phyloP scores from a whole-genome alignment of 2,113 vertebrate species.

The Neolamprologus sp. region DNA sequence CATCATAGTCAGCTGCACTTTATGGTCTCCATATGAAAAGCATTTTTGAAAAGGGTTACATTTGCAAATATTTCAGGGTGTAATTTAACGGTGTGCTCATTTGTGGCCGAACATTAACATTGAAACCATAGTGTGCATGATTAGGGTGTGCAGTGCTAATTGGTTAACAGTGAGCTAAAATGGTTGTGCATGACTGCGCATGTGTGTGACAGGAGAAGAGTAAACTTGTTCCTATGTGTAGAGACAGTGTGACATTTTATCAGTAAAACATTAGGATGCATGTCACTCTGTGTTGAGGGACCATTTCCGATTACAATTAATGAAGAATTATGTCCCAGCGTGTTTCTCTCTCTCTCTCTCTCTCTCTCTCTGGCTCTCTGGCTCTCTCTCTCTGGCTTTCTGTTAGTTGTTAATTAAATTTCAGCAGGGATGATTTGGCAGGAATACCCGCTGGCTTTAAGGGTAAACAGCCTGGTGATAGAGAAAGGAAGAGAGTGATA shows the following conservation, averaged over 20 bases:
- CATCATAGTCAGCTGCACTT: background rate
- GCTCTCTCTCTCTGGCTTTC: background rate
- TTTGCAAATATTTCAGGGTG: background rate
- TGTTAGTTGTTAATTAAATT: slow-evolving; percentile 67
- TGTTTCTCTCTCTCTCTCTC: background rate
- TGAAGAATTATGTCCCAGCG: slow-evolving; percentile 54
- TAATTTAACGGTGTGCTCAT: background rate
- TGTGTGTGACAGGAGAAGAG: background rate
- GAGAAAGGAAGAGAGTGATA: slow-evolving; percentile 23
- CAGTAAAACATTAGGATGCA: slow-evolving; percentile 49
- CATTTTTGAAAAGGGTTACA: background rate
- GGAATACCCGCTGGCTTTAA: slow-evolving; percentile 49
- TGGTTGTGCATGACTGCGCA: background rate
- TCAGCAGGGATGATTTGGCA: slow-evolving; percentile 57
- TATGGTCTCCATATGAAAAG: background rate
- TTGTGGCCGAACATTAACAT: background rate
- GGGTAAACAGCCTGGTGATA: slow-evolving; percentile 47
- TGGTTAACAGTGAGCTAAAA: background rate
- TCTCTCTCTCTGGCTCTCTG: background rate
- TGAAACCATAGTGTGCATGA: background rate
- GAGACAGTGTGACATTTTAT: slow-evolving; percentile 48
- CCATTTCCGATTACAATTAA: slow-evolving; percentile 58
- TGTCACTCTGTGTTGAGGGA: slow-evolving; percentile 45
- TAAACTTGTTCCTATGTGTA: background rate
- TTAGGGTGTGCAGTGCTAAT: background rate